Conservation (phyloP, 2,797 vertebrate species). For the Sebastolobus altivelis region DNA sequence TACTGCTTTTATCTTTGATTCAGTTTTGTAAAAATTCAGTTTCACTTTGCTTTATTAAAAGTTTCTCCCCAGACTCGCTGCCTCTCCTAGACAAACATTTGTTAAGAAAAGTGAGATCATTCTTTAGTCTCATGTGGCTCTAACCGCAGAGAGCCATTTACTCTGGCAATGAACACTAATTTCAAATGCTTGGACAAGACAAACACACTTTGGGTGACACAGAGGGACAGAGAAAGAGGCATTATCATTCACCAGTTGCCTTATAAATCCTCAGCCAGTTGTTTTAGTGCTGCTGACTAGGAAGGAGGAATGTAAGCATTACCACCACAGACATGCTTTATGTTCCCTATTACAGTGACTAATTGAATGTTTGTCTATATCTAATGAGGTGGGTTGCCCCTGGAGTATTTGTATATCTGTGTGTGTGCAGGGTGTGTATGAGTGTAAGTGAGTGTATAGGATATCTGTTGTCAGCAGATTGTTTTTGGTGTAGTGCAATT, state of each 20-base stretch:
- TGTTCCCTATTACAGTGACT: conserved; percentile 71
- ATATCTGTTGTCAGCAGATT: conserved; percentile 24
- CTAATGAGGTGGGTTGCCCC: conserved; percentile 71
- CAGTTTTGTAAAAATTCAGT: neutral
- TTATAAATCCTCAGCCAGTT: conserved; percentile 68
- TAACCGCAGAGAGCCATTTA: conserved; percentile 57
- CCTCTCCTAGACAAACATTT: conserved; percentile 45
- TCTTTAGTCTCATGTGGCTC: conserved; percentile 48
- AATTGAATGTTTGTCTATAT: conserved; percentile 79
- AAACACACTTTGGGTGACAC: conserved; percentile 65
- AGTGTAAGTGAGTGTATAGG: neutral
- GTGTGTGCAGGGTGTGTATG: conserved; percentile 8
- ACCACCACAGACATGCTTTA: conserved; percentile 68
- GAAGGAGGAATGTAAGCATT: conserved; percentile 53
- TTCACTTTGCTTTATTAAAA: conserved; percentile 21
- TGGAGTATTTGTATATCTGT: conserved; percentile 38
- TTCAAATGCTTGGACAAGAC: conserved; percentile 70
- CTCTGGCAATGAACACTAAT: conserved; percentile 73
- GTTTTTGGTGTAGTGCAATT: neutral
- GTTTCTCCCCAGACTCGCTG: conserved; percentile 12
- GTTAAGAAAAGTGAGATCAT: conserved; percentile 51
- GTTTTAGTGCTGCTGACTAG: conserved; percentile 69
- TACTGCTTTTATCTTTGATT: neutral
- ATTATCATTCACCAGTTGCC: conserved; percentile 62
- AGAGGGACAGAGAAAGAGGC: conserved; percentile 50